These are phyloP conservation scores for Celastrina argiolus DNA, from an alignment of 2,888 invertebrate species.

Conservation along the genomic window DNA sequence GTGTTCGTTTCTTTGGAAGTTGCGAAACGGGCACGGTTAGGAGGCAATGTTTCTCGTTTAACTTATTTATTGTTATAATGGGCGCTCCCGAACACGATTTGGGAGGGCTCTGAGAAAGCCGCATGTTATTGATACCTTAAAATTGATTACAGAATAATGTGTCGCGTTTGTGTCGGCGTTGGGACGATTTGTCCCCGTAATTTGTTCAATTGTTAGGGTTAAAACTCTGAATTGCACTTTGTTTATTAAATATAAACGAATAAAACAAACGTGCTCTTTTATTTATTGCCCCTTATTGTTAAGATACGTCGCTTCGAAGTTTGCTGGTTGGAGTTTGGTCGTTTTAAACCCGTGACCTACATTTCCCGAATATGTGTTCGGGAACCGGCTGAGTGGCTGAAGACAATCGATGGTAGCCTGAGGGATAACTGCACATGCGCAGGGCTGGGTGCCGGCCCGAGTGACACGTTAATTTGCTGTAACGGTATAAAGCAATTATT, in stretches of 20 bases:
- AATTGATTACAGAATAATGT: conserved; percentile 37
- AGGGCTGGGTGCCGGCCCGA: background rate
- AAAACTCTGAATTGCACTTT: conserved; percentile 78
- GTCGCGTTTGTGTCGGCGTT: conserved; percentile 53
- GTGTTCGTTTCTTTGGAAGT: conserved; percentile 69
- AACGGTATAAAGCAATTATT: conserved; percentile 1
- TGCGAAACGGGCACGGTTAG: conserved; percentile 64
- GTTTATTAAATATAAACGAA: conserved; percentile 79
- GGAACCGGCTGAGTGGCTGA: conserved; percentile 46
- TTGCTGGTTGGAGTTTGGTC: conserved; percentile 2
- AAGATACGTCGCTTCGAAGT: conserved; percentile 15
- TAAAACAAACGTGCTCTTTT: conserved; percentile 47
- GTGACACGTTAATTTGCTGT: background rate
- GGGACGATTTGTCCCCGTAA: conserved; percentile 62
- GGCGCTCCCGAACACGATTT: conserved; percentile 55
- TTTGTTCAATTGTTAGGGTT: conserved; percentile 77
- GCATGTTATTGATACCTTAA: conserved; percentile 38
- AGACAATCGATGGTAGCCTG: conserved; percentile 73
- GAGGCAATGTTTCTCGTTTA: conserved; percentile 53
- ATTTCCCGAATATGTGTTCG: conserved; percentile 44
- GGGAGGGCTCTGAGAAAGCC: conserved; percentile 54
- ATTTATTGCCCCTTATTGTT: conserved; percentile 1
- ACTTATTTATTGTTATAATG: conserved; percentile 56
- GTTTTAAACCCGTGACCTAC: conserved; percentile 60
- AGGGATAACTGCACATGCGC: conserved; percentile 74